Evolutionary conservation across 2,113 vertebrate genomes (phyloP).

Genomic region (Ranitomeya imitator): DNA sequence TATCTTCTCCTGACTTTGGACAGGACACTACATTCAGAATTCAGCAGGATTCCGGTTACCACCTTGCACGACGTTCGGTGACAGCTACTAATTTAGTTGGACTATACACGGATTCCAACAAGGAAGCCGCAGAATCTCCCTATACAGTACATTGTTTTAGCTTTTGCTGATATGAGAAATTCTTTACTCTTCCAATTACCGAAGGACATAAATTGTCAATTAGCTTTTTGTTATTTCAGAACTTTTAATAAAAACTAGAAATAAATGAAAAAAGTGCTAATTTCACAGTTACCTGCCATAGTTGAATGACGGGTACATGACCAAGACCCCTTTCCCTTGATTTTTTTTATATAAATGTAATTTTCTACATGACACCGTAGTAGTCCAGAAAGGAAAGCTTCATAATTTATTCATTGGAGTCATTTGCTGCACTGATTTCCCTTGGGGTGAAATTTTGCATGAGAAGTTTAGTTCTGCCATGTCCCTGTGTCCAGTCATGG

Average conservation of each 20-base stretch:
- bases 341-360: slow-evolving; percentile 10
- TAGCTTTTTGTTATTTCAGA: background rate
- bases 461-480: slow-evolving; percentile 28
- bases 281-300: background rate
- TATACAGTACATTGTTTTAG: background rate
- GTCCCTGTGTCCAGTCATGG: background rate
- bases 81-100: too few species aligned
- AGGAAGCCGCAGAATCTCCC: too few species aligned
- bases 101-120: too few species aligned
- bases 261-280: background rate
- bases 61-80: too few species aligned
- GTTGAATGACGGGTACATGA: background rate
- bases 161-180: background rate
- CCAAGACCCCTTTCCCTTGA: background rate
- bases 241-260: background rate
- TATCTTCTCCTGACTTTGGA: too few species aligned
- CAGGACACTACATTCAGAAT: too few species aligned
- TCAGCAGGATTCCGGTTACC: too few species aligned
- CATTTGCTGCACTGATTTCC: slow-evolving; percentile 50
- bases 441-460: slow-evolving; percentile 39
- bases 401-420: slow-evolving; percentile 52
- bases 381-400: slow-evolving; percentile 46
- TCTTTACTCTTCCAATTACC: background rate
- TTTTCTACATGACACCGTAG: slow-evolving; percentile 28
- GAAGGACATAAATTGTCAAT: background rate